These are phyloP conservation scores for Apantesis nais DNA, from an alignment of 2,888 invertebrate species.

Conservation along the genomic window DNA sequence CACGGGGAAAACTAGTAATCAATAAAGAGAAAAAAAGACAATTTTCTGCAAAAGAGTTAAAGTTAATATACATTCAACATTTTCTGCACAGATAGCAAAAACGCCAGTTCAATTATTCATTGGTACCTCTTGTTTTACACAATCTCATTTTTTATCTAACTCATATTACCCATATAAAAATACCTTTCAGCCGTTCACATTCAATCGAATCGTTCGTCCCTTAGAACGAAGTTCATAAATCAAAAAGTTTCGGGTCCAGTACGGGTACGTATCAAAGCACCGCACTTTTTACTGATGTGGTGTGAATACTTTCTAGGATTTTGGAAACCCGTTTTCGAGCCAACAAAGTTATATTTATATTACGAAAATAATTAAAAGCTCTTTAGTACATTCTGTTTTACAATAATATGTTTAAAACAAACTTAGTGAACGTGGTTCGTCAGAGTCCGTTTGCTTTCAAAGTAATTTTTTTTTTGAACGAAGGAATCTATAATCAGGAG, in stretches of 20 bases:
- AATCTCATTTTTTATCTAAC: constrained; percentile 4
- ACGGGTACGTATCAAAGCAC: constrained; percentile 8
- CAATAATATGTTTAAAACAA: too few species aligned
- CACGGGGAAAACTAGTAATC: not conserved
- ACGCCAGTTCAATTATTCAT: not conserved
- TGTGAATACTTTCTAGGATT: constrained; percentile 10
- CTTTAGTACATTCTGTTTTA: too few species aligned
- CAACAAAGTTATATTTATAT: constrained; percentile 1
- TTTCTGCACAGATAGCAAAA: not conserved
- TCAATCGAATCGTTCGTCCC: constrained; percentile 10
- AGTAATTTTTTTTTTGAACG: too few species aligned
- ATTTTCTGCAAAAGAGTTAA: not conserved
- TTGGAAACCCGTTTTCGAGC: not conserved
- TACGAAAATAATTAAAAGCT: not conserved
- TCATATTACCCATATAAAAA: constrained; percentile 8
- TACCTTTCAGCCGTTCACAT: constrained; percentile 13
- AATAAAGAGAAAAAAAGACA: not conserved
- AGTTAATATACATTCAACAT: not conserved
- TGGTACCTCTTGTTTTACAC: not conserved
- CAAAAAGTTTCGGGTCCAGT: constrained; percentile 16
- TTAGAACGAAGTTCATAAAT: constrained; percentile 18
- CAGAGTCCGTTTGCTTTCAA: too few species aligned
- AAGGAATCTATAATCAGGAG: too few species aligned
- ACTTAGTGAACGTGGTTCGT: too few species aligned
- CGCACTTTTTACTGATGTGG: constrained; percentile 11